These are phyloP conservation scores for Hoplodrina blanda DNA, from an alignment of 2,888 invertebrate species.

Conservation along the genomic window DNA sequence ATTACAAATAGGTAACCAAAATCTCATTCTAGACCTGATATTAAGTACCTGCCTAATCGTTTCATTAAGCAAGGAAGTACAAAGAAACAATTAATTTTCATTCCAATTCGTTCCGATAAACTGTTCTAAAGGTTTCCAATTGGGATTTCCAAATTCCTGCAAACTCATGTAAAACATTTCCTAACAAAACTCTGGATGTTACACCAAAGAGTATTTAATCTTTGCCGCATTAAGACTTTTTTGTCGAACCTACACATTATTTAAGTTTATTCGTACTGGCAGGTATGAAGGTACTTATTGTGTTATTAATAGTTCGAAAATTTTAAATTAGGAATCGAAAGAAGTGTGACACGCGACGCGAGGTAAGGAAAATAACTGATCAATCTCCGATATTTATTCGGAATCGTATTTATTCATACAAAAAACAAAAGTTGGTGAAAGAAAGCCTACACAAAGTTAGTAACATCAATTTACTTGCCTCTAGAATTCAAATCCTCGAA, in stretches of 20 bases:
- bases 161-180: slow-evolving; percentile 9
- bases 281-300: no score
- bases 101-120: slow-evolving; percentile 12
- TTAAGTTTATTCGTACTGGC: neutral
- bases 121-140: slow-evolving; percentile 15
- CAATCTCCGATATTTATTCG: slow-evolving; percentile 15
- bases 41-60: neutral
- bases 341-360: neutral
- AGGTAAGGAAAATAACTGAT: neutral
- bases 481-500: slow-evolving; percentile 59
- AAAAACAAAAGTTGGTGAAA: slow-evolving; percentile 47
- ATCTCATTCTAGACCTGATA: neutral
- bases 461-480: slow-evolving; percentile 63
- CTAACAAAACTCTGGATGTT: neutral
- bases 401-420: slow-evolving; percentile 8
- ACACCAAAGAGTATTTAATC: slow-evolving; percentile 8
- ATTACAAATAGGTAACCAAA: neutral
- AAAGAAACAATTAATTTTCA: slow-evolving; percentile 17
- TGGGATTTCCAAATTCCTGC: slow-evolving; percentile 22
- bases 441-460: slow-evolving; percentile 58
- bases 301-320: no score
- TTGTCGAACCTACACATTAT: neutral
- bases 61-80: neutral
- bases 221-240: neutral
- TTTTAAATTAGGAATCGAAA: neutral